Evolutionary conservation across 1,140 invertebrate genomes (phyloP).

Genomic region (Caenorhabditis brenneri): DNA sequence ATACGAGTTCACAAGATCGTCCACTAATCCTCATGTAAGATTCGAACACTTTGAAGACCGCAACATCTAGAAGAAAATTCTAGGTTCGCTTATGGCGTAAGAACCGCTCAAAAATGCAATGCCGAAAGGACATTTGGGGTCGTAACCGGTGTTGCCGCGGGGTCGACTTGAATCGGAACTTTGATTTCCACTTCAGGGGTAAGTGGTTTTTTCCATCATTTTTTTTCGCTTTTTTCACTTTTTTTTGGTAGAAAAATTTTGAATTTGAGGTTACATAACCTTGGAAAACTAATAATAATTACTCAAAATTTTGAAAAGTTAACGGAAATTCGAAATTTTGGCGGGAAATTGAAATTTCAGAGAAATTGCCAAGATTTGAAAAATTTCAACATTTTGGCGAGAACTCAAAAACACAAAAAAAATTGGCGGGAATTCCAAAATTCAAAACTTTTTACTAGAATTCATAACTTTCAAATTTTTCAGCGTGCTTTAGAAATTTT

Average conservation of each 20-base stretch:
- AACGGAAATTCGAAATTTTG: too few relatives aligned
- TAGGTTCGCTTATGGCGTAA: conserved; percentile 68
- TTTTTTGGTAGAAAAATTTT: conserved; percentile 47
- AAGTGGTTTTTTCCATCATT: neutral
- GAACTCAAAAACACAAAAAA: too few relatives aligned
- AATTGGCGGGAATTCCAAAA: too few relatives aligned
- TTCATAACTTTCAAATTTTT: too few relatives aligned
- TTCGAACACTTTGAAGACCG: neutral
- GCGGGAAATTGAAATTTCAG: too few relatives aligned
- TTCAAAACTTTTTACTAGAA: too few relatives aligned
- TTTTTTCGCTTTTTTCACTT: conserved; percentile 1
- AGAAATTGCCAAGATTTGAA: too few relatives aligned
- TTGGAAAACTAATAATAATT: too few relatives aligned
- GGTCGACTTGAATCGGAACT: conserved; percentile 69
- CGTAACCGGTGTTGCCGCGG: conserved; percentile 59
- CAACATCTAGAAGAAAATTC: conserved; percentile 22
- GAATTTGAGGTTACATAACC: too few relatives aligned
- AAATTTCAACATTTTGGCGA: too few relatives aligned
- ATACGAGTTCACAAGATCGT: conserved; percentile 70
- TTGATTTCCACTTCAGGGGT: conserved; percentile 68
- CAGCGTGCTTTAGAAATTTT: too few relatives aligned
- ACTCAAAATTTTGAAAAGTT: too few relatives aligned
- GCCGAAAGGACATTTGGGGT: conserved; percentile 64
- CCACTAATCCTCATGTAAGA: conserved; percentile 69
- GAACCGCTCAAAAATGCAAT: conserved; percentile 62